Conservation (phyloP, 2,113 vertebrate genomes). For the Notechis scutatus region DNA sequence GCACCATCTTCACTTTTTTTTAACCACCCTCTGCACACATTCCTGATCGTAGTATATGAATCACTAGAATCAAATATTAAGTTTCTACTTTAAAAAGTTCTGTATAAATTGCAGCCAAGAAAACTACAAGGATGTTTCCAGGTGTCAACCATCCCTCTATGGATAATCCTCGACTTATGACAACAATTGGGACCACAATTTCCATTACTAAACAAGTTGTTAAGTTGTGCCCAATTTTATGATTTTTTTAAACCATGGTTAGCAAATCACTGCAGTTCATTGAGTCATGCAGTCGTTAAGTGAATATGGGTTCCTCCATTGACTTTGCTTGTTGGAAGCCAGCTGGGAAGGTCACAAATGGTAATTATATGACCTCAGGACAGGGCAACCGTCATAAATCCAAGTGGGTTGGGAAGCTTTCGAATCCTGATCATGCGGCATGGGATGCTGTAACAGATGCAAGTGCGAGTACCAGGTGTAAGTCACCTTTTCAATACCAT, state of each 20-base stretch:
- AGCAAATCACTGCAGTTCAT: neutral
- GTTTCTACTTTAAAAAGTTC: neutral
- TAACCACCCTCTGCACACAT: neutral
- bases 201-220: too few species aligned
- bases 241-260: neutral
- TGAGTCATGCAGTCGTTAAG: neutral
- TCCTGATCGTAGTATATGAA: slow-evolving; percentile 50
- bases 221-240: neutral
- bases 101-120: neutral
- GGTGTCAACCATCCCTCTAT: neutral
- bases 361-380: neutral
- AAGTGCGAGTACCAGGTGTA: neutral
- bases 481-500: neutral
- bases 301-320: neutral
- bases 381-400: neutral
- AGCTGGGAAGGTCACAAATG: neutral
- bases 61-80: slow-evolving; percentile 25
- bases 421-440: neutral
- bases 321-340: neutral
- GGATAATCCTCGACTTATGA: too few species aligned
- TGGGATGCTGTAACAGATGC: neutral
- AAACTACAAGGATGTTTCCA: neutral
- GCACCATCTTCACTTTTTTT: neutral
- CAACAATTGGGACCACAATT: too few species aligned
- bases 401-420: neutral